Percentiles rank a stretch among this genome's conserved stretches.
Conservation (phyloP, 2,888 invertebrate species). For the Tupiocoris notatus region DNA sequence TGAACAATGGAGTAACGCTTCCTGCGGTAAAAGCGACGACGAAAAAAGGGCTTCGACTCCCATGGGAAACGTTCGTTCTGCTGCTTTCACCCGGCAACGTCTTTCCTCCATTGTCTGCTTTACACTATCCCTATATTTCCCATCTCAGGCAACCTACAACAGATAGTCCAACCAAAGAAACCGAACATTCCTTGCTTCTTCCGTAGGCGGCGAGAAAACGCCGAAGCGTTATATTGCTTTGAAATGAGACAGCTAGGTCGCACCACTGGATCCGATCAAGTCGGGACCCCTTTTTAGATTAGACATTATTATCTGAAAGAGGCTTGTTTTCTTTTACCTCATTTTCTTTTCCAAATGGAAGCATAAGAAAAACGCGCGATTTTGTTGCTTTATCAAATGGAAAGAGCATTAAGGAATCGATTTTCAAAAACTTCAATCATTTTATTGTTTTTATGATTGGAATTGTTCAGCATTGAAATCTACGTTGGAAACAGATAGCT, state of each 20-base stretch:
- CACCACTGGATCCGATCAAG: neutral
- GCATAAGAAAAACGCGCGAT: too few relatives aligned
- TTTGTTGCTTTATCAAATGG: too few relatives aligned
- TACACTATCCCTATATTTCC: neutral
- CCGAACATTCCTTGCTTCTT: neutral
- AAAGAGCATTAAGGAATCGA: too few relatives aligned
- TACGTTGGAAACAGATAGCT: too few relatives aligned
- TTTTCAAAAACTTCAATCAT: too few relatives aligned
- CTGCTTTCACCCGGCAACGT: neutral
- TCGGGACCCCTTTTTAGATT: neutral
- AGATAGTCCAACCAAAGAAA: neutral
- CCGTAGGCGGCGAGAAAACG: neutral
- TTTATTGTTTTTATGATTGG: too few relatives aligned
- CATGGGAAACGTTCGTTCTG: neutral
- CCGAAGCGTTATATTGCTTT: neutral
- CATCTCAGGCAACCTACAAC: neutral
- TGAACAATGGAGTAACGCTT: neutral
- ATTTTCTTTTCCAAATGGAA: too few relatives aligned
- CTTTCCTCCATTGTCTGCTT: neutral
- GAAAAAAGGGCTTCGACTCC: conserved; percentile 7
- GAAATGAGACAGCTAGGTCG: neutral
- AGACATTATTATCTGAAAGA: neutral
- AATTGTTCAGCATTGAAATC: too few relatives aligned
- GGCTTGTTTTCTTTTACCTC: neutral
- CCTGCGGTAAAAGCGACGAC: neutral